These are phyloP conservation scores for Xylocampa areola DNA, from an alignment of 2,888 invertebrate genomes.

Conservation along the genomic window DNA sequence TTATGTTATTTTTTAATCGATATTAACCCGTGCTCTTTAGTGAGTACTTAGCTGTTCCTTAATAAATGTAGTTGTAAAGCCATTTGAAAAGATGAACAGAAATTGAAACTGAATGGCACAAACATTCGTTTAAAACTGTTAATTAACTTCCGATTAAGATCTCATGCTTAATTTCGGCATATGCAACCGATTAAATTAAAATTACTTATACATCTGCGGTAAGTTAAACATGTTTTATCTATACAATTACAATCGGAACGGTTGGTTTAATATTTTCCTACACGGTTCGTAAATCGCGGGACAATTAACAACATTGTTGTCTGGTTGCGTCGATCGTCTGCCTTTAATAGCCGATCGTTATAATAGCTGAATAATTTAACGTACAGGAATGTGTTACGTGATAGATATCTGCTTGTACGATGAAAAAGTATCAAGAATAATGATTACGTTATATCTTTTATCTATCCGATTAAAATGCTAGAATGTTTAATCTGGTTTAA, in stretches of 20 bases:
- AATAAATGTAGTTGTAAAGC: background rate
- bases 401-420: conserved; percentile 23
- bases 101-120: no score
- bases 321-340: conserved; percentile 45
- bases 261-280: conserved; percentile 69
- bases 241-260: conserved; percentile 63
- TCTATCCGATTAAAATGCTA: background rate
- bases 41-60: background rate
- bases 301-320: conserved; percentile 75
- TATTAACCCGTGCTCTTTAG: conserved; percentile 7
- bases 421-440: conserved; percentile 1
- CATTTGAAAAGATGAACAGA: background rate
- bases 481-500: background rate
- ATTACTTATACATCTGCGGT: no score
- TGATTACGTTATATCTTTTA: no score
- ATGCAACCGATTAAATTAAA: no score
- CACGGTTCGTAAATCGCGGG: conserved; percentile 76
- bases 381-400: conserved; percentile 33
- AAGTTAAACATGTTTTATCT: no score
- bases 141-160: no score
- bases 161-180: no score
- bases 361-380: conserved; percentile 47
- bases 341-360: conserved; percentile 42
- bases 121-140: no score
- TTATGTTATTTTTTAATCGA: conserved; percentile 20